Evolutionary conservation across 2,888 invertebrate genomes (phyloP).

Genomic region (Onchidella celtica): DNA sequence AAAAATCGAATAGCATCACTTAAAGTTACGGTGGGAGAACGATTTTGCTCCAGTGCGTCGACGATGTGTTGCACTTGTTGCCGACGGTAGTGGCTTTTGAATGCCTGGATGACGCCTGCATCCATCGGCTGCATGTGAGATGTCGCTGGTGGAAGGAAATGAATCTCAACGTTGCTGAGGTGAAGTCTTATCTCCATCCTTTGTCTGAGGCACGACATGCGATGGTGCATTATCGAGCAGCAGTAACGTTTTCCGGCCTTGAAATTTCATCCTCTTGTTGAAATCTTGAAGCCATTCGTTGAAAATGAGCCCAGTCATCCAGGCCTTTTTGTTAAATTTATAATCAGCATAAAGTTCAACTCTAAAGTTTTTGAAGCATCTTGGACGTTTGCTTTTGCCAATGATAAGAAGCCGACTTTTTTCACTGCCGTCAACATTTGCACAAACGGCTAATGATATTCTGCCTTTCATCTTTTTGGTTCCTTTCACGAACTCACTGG

Average conservation of each 20-base stretch:
- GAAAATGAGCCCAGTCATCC: slow-evolving; percentile 56
- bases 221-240: slow-evolving; percentile 25
- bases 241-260: slow-evolving; percentile 44
- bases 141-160: background rate
- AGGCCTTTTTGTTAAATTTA: slow-evolving; percentile 52
- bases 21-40: slow-evolving; percentile 13
- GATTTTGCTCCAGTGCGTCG: slow-evolving; percentile 13
- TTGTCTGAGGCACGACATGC: background rate
- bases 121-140: background rate
- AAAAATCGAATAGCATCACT: slow-evolving; percentile 30
- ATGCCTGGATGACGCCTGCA: background rate
- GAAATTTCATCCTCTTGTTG: slow-evolving; percentile 37
- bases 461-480: slow-evolving; percentile 30
- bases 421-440: slow-evolving; percentile 47
- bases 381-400: slow-evolving; percentile 42
- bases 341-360: slow-evolving; percentile 45
- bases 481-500: slow-evolving; percentile 35
- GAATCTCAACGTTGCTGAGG: background rate
- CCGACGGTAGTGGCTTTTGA: background rate
- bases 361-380: slow-evolving; percentile 51
- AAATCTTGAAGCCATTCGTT: slow-evolving; percentile 47
- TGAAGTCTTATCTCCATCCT: background rate
- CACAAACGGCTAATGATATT: slow-evolving; percentile 11
- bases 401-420: slow-evolving; percentile 51
- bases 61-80: slow-evolving; percentile 11